Percentiles rank a stretch among this genome's conserved stretches.
phyloP scores from a whole-genome alignment of 2,888 invertebrate species.

The Campaea margaritaria region DNA sequence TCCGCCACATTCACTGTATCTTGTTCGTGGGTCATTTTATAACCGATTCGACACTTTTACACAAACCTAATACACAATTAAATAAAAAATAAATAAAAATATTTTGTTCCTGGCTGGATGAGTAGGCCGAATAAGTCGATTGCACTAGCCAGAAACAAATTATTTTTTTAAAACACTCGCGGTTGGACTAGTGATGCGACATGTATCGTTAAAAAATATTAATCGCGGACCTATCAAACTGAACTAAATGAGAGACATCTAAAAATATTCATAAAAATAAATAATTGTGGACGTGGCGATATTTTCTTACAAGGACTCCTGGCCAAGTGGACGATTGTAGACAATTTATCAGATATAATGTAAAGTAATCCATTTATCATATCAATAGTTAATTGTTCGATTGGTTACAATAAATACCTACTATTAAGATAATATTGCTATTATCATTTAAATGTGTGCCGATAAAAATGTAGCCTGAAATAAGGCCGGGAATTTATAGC shows the following conservation, averaged over 20 bases:
- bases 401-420: constrained; percentile 38
- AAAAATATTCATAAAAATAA: constrained; percentile 22
- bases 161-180: constrained; percentile 43
- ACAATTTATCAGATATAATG: constrained; percentile 65
- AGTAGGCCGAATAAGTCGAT: constrained; percentile 4
- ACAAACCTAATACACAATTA: constrained; percentile 46
- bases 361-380: constrained; percentile 70
- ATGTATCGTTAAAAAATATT: constrained; percentile 1
- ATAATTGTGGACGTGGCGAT: constrained; percentile 41
- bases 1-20: constrained; percentile 68
- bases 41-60: constrained; percentile 38
- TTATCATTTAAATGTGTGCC: constrained; percentile 18
- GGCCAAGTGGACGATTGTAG: constrained; percentile 64
- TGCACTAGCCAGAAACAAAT: constrained; percentile 40
- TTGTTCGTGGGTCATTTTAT: constrained; percentile 62
- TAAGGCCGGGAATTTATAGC: background rate
- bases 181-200: constrained; percentile 29
- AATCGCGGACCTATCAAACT: background rate
- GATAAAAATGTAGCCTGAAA: background rate
- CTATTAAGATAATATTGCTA: constrained; percentile 13
- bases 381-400: constrained; percentile 69
- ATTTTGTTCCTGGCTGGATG: constrained; percentile 40
- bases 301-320: constrained; percentile 62
- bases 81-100: constrained; percentile 13
- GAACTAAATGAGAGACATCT: constrained; percentile 32